These are phyloP conservation scores for Scatophagus argus DNA, from an alignment of 2,113 vertebrate species.

Conservation along the genomic window DNA sequence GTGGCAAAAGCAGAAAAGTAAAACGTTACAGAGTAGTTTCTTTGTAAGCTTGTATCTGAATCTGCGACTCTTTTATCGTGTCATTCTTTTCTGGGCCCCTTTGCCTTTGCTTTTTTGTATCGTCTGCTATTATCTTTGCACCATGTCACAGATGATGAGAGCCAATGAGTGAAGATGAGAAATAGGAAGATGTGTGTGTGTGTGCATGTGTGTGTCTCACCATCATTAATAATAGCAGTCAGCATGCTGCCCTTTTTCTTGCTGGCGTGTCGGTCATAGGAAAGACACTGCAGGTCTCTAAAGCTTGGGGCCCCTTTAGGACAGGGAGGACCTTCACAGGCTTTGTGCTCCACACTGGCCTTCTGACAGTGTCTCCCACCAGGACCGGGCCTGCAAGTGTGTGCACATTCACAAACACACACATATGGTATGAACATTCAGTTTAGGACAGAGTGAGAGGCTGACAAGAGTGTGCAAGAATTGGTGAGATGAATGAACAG, in stretches of 20 bases:
- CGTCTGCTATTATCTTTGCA: no score
- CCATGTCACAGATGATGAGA: no score
- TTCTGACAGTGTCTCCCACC: constrained; percentile 90
- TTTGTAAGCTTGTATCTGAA: no score
- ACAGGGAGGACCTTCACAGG: constrained; percentile 92
- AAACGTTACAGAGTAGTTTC: background rate
- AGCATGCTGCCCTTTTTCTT: constrained; percentile 89
- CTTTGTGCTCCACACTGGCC: constrained; percentile 92
- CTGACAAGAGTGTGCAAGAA: background rate
- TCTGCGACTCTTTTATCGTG: no score
- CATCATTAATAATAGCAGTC: constrained; percentile 90
- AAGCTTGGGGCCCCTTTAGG: constrained; percentile 92
- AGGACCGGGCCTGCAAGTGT: constrained; percentile 87
- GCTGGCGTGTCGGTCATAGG: constrained; percentile 87
- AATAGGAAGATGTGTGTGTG: background rate
- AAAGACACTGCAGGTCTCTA: constrained; percentile 96
- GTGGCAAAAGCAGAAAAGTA: background rate
- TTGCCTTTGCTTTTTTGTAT: no score
- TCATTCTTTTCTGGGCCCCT: no score
- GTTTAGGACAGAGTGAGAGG: background rate
- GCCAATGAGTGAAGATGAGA: background rate
- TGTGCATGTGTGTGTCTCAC: constrained; percentile 67
- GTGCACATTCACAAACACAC: background rate
- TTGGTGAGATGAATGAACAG: background rate
- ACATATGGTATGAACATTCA: background rate